Conservation (phyloP, 2,113 vertebrate genomes). For the Pseudorhombus dupliciocellatus region DNA sequence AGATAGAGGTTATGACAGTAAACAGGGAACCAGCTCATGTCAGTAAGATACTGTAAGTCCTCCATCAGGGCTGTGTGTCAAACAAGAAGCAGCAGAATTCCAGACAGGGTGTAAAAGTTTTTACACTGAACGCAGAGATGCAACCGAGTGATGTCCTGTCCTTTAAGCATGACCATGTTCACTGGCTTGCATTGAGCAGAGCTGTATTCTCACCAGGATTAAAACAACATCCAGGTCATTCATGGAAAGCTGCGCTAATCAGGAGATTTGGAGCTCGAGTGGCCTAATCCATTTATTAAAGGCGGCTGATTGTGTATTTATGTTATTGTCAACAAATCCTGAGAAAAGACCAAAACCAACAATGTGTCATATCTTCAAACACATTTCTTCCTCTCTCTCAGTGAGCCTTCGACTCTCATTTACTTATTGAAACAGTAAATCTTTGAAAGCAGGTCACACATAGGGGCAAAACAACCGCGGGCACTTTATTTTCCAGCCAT, state of each 20-base stretch:
- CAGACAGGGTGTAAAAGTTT: not conserved
- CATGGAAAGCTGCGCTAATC: not conserved
- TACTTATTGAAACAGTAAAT: not conserved
- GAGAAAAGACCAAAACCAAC: slow-evolving; percentile 8
- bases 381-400: not conserved
- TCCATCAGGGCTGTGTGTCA: not conserved
- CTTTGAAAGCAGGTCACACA: not conserved
- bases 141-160: not conserved
- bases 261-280: not conserved
- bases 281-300: not conserved
- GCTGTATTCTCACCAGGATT: not conserved
- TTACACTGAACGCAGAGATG: not conserved
- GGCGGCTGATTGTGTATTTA: not conserved
- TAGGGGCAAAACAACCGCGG: not conserved
- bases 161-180: not conserved
- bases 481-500: not conserved
- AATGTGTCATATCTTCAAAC: not conserved
- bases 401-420: not conserved
- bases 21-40: not conserved
- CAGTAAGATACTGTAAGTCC: not conserved
- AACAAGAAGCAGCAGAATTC: not conserved
- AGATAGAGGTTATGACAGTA: not conserved
- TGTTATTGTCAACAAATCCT: slow-evolving; percentile 12
- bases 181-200: not conserved
- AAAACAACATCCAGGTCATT: not conserved